Conservation (phyloP, 2,797 vertebrate genomes). For the Coregonus sp. region DNA sequence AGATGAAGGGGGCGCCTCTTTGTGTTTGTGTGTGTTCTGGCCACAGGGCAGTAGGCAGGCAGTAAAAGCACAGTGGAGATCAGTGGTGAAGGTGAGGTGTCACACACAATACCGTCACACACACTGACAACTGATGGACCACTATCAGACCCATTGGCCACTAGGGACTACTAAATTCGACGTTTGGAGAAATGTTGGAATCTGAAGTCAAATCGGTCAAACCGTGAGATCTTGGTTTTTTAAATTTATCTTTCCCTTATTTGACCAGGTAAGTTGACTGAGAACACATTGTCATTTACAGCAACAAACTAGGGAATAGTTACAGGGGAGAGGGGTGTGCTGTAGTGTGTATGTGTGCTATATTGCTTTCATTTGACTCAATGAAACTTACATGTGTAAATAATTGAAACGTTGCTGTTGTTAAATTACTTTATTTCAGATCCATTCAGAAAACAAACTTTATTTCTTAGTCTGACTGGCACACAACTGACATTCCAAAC, state of each 20-base stretch:
- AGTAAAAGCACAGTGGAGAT: constrained; percentile 46
- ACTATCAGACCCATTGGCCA: constrained; percentile 35
- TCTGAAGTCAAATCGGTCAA: too few species aligned
- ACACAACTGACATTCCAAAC: too few species aligned
- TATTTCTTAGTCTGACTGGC: too few species aligned
- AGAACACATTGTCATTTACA: too few species aligned
- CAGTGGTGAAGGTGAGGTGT: constrained; percentile 59
- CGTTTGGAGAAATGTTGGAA: too few species aligned
- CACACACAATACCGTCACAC: constrained; percentile 54
- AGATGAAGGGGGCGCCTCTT: not conserved
- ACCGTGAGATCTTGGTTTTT: too few species aligned
- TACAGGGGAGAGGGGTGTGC: too few species aligned
- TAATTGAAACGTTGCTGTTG: not conserved
- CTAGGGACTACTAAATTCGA: not conserved
- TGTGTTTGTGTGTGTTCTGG: not conserved
- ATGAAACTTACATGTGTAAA: not conserved
- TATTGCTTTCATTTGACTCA: not conserved
- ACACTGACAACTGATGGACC: constrained; percentile 48
- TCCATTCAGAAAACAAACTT: too few species aligned
- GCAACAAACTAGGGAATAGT: too few species aligned
- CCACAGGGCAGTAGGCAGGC: constrained; percentile 29
- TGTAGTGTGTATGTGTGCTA: not conserved
- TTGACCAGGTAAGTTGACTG: too few species aligned
- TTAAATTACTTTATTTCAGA: not conserved
- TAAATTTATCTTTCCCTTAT: too few species aligned